These are phyloP conservation scores for Malurus leucopterus DNA, from an alignment of 2,797 vertebrate genomes.

Conservation along the genomic window DNA sequence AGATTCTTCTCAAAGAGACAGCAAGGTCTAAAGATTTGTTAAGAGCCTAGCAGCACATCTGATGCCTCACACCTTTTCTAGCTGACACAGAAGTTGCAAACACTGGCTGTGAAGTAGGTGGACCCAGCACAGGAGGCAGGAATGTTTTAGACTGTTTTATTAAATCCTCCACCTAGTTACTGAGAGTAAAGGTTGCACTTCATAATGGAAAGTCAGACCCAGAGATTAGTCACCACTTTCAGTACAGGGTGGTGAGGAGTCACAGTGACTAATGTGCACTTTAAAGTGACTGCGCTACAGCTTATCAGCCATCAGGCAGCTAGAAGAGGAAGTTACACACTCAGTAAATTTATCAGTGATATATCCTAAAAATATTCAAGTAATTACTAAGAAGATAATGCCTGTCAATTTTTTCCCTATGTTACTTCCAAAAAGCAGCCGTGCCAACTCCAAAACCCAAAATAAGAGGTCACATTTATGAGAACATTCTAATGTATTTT, in stretches of 20 bases:
- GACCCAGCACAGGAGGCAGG: background rate
- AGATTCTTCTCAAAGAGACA: background rate
- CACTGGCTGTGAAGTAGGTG: too few relatives aligned
- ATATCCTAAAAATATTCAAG: background rate
- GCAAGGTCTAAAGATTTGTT: background rate
- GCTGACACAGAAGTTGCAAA: background rate
- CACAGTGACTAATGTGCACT: constrained; percentile 35
- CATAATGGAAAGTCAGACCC: background rate
- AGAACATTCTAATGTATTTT: background rate
- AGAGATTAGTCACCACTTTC: constrained; percentile 33
- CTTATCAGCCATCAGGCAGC: background rate
- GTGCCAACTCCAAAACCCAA: background rate
- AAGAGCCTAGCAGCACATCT: background rate
- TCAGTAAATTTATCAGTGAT: background rate
- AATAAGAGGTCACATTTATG: background rate
- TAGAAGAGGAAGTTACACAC: background rate
- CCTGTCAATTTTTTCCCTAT: background rate
- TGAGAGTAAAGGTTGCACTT: background rate
- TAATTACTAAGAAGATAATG: background rate
- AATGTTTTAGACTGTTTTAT: background rate
- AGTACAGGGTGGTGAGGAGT: background rate
- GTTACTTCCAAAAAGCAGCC: background rate
- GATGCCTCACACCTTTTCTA: background rate
- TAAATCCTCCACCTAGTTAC: constrained; percentile 3
- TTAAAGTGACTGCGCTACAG: background rate